Conservation (phyloP, 2,797 vertebrate species). For the Anomalospiza imberbis region DNA sequence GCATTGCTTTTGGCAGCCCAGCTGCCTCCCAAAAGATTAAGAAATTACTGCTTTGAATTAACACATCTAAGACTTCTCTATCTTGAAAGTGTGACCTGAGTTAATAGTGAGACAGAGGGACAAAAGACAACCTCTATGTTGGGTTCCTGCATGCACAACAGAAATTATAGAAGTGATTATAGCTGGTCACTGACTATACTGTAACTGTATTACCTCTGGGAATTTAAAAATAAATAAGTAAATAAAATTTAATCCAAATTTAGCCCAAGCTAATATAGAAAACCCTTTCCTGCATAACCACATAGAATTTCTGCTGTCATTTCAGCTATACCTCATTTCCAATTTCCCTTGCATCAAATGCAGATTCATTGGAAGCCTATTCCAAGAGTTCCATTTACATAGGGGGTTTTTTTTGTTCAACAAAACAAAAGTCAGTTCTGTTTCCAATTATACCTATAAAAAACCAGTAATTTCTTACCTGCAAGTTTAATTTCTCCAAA, state of each 20-base stretch:
- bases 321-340: background rate
- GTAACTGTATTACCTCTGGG: background rate
- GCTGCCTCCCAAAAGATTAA: background rate
- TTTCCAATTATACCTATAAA: conserved; percentile 32
- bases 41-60: background rate
- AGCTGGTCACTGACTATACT: background rate
- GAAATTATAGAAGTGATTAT: background rate
- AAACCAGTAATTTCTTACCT: conserved; percentile 59
- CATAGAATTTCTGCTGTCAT: background rate
- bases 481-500: conserved; percentile 66
- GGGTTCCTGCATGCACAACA: background rate
- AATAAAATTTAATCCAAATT: background rate
- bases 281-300: background rate
- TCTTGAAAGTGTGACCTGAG: background rate
- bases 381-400: background rate
- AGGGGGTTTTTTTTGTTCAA: background rate
- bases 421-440: background rate
- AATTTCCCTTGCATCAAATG: background rate
- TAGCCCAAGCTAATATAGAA: background rate
- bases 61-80: background rate
- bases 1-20: background rate
- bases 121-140: background rate
- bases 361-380: background rate
- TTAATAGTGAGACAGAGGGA: background rate
- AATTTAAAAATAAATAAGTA: background rate